Conservation (phyloP, 2,888 invertebrate species). For the Pristionchus japonicus region DNA sequence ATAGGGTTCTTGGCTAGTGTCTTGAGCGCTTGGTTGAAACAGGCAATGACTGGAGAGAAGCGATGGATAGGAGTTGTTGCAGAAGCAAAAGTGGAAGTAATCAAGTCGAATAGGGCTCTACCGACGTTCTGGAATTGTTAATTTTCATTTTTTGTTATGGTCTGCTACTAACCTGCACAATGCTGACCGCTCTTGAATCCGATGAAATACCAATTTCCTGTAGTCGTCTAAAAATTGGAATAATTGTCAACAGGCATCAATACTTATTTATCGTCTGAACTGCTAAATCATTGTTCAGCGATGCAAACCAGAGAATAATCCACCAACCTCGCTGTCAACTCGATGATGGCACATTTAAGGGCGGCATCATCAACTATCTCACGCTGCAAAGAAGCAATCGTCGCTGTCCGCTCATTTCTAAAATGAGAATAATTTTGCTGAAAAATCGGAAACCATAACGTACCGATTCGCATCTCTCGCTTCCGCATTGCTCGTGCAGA, state of each 20-base stretch:
- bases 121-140: background rate
- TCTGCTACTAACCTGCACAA: background rate
- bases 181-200: background rate
- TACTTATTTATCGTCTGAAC: too few species aligned
- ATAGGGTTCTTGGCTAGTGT: constrained; percentile 64
- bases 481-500: constrained; percentile 58
- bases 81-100: background rate
- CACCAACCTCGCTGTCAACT: constrained; percentile 54
- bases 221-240: background rate
- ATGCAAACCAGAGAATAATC: background rate
- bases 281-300: background rate
- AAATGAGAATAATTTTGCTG: too few species aligned
- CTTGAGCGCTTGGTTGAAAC: constrained; percentile 51
- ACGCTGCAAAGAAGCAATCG: background rate
- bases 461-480: constrained; percentile 65
- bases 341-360: constrained; percentile 56
- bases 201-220: background rate
- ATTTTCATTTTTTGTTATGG: too few species aligned
- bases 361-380: constrained; percentile 51
- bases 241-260: too few species aligned
- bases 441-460: background rate
- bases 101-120: constrained; percentile 52
- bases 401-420: background rate
- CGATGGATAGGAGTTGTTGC: constrained; percentile 41
- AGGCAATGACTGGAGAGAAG: constrained; percentile 55